phyloP scores from a whole-genome alignment of 2,888 invertebrate species.

The Cyrtodaria siliqua region DNA sequence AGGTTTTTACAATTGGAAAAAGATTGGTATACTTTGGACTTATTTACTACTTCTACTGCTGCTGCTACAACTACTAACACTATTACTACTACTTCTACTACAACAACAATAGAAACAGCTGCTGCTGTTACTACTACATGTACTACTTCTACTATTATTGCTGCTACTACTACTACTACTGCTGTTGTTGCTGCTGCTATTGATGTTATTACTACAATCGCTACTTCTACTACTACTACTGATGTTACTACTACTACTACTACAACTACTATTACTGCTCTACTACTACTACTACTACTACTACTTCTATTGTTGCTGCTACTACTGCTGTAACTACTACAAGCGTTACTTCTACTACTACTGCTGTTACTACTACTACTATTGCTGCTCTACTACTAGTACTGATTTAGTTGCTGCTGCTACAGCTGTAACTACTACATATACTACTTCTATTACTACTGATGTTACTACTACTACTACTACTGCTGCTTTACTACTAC shows the following conservation, averaged over 20 bases:
- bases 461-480: too few relatives aligned
- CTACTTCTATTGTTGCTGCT: neutral
- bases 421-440: neutral
- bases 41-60: too few relatives aligned
- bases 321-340: neutral
- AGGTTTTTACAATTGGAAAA: too few relatives aligned
- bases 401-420: neutral
- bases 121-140: conserved; percentile 9
- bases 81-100: neutral
- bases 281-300: too few relatives aligned
- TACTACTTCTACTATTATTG: conserved; percentile 6
- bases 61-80: too few relatives aligned
- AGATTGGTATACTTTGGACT: too few relatives aligned
- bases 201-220: conserved; percentile 2
- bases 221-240: too few relatives aligned
- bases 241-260: too few relatives aligned
- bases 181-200: conserved; percentile 5
- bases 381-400: neutral
- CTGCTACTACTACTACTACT: conserved; percentile 9
- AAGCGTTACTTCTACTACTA: neutral
- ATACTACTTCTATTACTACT: neutral
- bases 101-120: conserved; percentile 4
- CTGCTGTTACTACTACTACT: neutral
- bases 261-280: too few relatives aligned
- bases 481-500: too few relatives aligned